Conservation (phyloP, 2,113 vertebrate species). For the Peucedramus taeniatus region DNA sequence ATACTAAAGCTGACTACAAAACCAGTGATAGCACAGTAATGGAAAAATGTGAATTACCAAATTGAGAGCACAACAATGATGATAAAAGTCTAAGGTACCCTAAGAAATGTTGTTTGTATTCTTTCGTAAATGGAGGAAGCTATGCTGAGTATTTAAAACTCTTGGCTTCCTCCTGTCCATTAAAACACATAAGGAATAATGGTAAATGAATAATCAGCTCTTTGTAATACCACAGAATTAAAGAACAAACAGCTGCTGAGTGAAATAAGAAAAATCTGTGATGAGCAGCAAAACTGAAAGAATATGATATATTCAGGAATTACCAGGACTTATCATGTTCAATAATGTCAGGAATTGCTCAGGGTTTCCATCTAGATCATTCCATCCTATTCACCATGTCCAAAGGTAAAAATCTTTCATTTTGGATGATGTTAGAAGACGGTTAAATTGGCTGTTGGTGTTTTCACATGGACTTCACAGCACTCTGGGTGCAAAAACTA, state of each 20-base stretch:
- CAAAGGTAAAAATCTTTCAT: neutral
- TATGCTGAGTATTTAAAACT: neutral
- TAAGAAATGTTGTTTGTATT: neutral
- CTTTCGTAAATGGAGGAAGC: neutral
- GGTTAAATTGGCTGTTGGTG: neutral
- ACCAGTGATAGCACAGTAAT: neutral
- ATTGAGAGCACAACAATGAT: neutral
- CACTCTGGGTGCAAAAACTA: neutral
- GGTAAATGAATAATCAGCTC: neutral
- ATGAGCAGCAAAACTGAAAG: neutral
- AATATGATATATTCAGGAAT: neutral
- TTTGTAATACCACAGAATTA: neutral
- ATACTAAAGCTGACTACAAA: neutral
- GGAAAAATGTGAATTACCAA: neutral
- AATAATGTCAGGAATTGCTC: neutral
- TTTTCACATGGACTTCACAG: neutral
- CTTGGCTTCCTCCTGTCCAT: neutral
- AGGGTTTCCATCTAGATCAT: neutral
- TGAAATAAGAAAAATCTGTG: neutral
- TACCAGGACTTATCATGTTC: accelerated
- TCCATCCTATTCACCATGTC: neutral
- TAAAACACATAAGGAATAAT: neutral
- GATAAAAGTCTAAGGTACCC: neutral
- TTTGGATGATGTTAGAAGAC: neutral
- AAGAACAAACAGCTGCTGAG: neutral